Evolutionary conservation across 2,113 vertebrate genomes (phyloP).

Genomic region (Myotis brandtii): DNA sequence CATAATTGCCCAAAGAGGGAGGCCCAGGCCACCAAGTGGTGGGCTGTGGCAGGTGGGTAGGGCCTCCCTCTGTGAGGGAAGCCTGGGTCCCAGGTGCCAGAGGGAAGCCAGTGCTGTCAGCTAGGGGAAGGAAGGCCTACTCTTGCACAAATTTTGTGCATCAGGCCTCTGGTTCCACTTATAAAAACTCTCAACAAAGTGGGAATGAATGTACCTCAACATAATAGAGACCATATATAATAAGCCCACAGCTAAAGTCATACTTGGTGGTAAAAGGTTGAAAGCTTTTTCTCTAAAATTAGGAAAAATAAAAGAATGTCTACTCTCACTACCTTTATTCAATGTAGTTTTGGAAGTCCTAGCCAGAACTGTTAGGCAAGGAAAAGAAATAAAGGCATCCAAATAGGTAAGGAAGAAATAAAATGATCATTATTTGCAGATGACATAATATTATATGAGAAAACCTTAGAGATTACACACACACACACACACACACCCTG

Average conservation of each 20-base stretch:
- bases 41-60: no score
- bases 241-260: no score
- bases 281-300: not conserved
- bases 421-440: not conserved
- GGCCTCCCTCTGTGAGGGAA: no score
- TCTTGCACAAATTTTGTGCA: no score
- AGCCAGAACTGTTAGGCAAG: not conserved
- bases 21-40: no score
- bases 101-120: no score
- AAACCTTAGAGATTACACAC: not conserved
- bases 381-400: not conserved
- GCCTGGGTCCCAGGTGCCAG: no score
- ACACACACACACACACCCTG: not conserved
- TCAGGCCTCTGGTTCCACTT: no score
- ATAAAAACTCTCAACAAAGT: not conserved
- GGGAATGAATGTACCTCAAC: not conserved
- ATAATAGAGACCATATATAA: not conserved
- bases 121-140: no score
- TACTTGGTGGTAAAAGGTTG: not conserved
- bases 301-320: not conserved
- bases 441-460: not conserved
- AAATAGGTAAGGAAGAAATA: not conserved
- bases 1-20: no score
- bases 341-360: not conserved
- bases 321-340: not conserved